Base-by-base conservation (phyloP, 2,113 vertebrate genomes). In the Scalopus aquaticus region DNA sequence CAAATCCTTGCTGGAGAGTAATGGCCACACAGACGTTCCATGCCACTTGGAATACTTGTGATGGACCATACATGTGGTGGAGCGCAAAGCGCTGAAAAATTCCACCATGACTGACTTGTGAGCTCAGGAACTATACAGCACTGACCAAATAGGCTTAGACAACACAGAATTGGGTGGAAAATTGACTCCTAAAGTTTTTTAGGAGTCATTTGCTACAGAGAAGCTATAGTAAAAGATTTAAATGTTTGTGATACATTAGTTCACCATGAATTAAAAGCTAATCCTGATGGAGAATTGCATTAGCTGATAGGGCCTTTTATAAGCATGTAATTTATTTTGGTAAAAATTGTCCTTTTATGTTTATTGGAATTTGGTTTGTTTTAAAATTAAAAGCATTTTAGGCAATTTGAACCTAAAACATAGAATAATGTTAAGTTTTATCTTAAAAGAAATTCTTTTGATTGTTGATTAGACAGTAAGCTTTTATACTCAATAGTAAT, bases 341-440 rank as follows among this genome's bases (percentile, higher is more conserved):
- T 37, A 51, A 94, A 94, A 91, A n/a, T 9, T 42, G 6, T 62
- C 30, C 9, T 56, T 81, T 88, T 90, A 83, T 85, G 49, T 26
- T 80, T 76, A 46, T 51, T 86, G 44, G 39, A 28, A 9, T 19
- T 72, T 73, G 32, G 5, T 67, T 65, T 32, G 32, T 67, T 78
- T 73, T 76, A 54, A 80, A 87, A 88, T 54, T 78, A 32, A 88
- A 42, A 85, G 5, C n/a, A 54, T 76, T 93, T n/a, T 80, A n/a
- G 9, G 58, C 20, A 49, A 32, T 76, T 90, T 80, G 60, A 86
- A 69, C 83, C 37, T 78, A 88, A 65, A 73, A 65, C 32, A 60
- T 58, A 64, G 32, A 62, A 20, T 65, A 26, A 30, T 81, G 19
- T 56, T 69, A 88, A 65, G 64, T 88, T 77, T 49, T 26, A 56